Evolutionary conservation across 2,113 vertebrate species (phyloP).

Genomic region (Xiphophorus maculatus): DNA sequence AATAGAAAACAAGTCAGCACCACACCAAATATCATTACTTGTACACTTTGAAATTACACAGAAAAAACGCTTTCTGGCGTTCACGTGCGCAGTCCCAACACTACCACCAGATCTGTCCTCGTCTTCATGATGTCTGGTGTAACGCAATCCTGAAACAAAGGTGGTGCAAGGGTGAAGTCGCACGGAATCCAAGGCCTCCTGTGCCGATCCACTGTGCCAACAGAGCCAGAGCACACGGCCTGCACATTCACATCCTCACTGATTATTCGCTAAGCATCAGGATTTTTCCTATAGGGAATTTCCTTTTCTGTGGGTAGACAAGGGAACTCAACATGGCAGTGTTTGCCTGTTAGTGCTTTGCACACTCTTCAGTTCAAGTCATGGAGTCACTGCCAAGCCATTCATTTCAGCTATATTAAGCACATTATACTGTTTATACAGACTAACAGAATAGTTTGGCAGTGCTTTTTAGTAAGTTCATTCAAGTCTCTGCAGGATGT

Average conservation of each 20-base stretch:
- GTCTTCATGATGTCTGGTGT: constrained; percentile 24
- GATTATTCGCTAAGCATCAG: constrained; percentile 9
- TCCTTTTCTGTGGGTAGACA: constrained; percentile 6
- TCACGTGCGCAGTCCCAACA: not conserved
- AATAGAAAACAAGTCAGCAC: constrained; percentile 10
- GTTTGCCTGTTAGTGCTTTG: constrained; percentile 23
- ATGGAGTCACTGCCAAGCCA: constrained; percentile 59
- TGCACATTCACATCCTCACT: constrained; percentile 11
- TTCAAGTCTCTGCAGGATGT: constrained; percentile 54
- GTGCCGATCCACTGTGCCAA: constrained; percentile 29
- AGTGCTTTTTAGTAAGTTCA: constrained; percentile 55
- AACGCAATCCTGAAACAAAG: not conserved
- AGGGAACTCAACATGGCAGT: constrained; percentile 28
- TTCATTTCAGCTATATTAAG: constrained; percentile 39
- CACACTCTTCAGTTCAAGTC: constrained; percentile 42
- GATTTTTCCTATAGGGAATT: constrained; percentile 13
- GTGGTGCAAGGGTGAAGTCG: not conserved
- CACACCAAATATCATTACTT: not conserved
- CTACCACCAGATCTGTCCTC: not conserved
- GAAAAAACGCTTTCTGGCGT: not conserved
- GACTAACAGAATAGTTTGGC: constrained; percentile 49
- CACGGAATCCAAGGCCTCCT: constrained; percentile 32
- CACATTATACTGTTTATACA: constrained; percentile 11
- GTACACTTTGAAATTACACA: not conserved
- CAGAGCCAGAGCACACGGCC: constrained; percentile 22